These are phyloP conservation scores for Paradoxurus hermaphroditus DNA, from an alignment of 2,113 vertebrate species.

Conservation along the genomic window DNA sequence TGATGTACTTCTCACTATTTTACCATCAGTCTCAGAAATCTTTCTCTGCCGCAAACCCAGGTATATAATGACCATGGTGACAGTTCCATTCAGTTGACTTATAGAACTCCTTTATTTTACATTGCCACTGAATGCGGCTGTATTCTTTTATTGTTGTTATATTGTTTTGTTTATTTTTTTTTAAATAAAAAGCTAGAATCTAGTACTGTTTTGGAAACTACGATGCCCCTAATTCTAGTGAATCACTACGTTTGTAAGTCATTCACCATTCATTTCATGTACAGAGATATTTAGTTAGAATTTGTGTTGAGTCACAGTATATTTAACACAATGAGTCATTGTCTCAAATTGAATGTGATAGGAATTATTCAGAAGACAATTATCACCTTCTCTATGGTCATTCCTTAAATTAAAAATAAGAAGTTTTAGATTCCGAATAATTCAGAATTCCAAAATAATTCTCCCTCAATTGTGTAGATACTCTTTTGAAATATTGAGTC, in stretches of 20 bases:
- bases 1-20: background rate
- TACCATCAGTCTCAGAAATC: background rate
- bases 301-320: background rate
- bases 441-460: slow-evolving; percentile 13
- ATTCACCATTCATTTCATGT: background rate
- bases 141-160: background rate
- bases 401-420: background rate
- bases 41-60: background rate
- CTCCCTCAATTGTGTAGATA: background rate
- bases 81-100: background rate
- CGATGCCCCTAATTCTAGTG: background rate
- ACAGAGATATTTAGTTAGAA: background rate
- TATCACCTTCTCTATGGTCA: background rate
- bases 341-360: background rate
- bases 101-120: background rate
- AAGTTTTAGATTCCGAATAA: slow-evolving; percentile 1
- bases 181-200: background rate
- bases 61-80: background rate
- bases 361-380: slow-evolving; percentile 27
- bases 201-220: background rate
- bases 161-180: background rate
- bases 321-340: slow-evolving; percentile 21
- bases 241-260: background rate
- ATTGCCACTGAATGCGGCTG: background rate
- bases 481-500: slow-evolving; percentile 28